Percentiles rank a stretch among this genome's conserved stretches.
Conservation (phyloP, 1,140 invertebrate species). For the Oryctes rhinoceros region DNA sequence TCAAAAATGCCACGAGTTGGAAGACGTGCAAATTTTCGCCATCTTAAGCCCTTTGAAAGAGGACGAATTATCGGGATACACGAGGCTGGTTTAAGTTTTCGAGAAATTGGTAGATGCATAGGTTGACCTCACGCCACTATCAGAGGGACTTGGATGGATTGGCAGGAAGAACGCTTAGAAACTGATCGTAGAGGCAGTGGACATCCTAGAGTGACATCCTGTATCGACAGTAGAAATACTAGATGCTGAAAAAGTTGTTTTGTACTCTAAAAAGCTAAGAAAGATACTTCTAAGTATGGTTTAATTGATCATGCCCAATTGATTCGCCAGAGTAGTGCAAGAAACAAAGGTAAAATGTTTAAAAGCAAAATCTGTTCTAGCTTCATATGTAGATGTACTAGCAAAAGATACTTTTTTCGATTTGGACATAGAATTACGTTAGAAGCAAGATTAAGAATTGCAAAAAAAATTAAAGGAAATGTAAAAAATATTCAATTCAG, state of each 20-base stretch:
- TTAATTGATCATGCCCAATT: constrained; percentile 97
- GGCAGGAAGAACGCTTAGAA: no score
- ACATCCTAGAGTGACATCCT: no score
- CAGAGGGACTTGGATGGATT: no score
- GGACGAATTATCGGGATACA: no score
- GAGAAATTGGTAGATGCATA: no score
- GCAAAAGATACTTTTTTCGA: constrained; percentile 85
- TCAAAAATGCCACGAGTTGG: no score
- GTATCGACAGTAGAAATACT: constrained; percentile 98
- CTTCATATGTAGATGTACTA: constrained; percentile 94
- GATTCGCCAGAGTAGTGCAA: constrained; percentile 85
- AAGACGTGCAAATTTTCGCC: no score
- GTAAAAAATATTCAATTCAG: constrained; percentile 86
- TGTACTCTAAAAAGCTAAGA: constrained; percentile 95
- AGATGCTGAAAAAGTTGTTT: constrained; percentile 99
- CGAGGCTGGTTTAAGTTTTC: no score
- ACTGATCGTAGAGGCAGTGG: no score
- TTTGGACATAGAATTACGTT: constrained; percentile 87
- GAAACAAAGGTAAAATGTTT: constrained; percentile 95
- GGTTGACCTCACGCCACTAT: no score
- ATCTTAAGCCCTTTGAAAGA: no score
- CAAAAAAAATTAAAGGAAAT: constrained; percentile 84
- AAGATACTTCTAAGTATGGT: constrained; percentile 99
- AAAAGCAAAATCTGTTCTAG: constrained; percentile 94
- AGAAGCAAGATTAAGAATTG: constrained; percentile 78